Percentiles rank a stretch among this genome's conserved stretches.
Conservation (phyloP, 2,113 vertebrate species). For the Seriola quinqueradiata region DNA sequence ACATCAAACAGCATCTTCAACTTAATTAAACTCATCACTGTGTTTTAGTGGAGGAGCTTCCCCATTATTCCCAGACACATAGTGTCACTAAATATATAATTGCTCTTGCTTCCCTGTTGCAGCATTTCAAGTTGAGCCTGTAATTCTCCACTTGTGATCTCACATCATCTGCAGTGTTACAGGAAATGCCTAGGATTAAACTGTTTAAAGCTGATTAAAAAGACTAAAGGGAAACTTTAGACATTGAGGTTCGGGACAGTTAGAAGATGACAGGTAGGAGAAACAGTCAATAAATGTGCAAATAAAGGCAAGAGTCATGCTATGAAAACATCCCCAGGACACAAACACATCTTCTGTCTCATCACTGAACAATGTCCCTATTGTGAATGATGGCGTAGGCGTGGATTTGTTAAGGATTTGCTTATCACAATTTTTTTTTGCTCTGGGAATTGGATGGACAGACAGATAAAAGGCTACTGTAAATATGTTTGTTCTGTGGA, state of each 20-base stretch:
- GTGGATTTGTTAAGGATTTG: conserved; percentile 72
- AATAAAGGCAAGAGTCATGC: conserved; percentile 36
- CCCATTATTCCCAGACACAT: conserved; percentile 72
- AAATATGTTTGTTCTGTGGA: conserved; percentile 39
- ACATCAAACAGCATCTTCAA: conserved; percentile 80
- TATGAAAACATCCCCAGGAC: conserved; percentile 33
- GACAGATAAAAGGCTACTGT: conserved; percentile 35
- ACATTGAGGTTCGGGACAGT: conserved; percentile 23
- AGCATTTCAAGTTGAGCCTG: conserved; percentile 66
- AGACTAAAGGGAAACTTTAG: conserved; percentile 48
- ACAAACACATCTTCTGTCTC: conserved; percentile 67
- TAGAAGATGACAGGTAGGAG: conserved; percentile 15
- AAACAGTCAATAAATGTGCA: conserved; percentile 47
- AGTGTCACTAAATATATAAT: conserved; percentile 76
- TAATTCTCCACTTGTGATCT: conserved; percentile 54
- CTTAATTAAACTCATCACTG: conserved; percentile 76
- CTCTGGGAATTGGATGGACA: conserved; percentile 40
- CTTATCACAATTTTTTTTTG: conserved; percentile 58
- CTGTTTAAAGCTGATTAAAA: conserved; percentile 56
- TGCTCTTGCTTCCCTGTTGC: conserved; percentile 71
- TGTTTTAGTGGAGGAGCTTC: conserved; percentile 53
- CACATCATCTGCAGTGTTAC: conserved; percentile 34
- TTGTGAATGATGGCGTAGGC: conserved; percentile 71
- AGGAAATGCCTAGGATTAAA: conserved; percentile 41
- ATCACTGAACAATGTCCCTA: conserved; percentile 66